Evolutionary conservation across 2,888 invertebrate genomes (phyloP).

Genomic region (Xylocampa areola): DNA sequence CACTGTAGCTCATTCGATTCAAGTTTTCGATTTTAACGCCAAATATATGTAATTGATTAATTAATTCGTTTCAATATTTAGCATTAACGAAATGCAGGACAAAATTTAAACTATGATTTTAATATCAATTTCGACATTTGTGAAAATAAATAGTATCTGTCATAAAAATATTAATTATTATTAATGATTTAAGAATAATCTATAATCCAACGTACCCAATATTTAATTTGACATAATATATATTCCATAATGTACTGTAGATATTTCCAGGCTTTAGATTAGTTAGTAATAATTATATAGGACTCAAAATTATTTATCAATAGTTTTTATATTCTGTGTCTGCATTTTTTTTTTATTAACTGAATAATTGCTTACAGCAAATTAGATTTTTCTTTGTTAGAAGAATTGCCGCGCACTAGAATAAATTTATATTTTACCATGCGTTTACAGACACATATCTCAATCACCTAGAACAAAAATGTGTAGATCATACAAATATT

Average conservation of each 20-base stretch:
- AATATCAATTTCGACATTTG: neutral
- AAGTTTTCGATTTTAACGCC: neutral
- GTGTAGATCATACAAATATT: no score
- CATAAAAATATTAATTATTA: neutral
- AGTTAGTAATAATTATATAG: conserved; percentile 28
- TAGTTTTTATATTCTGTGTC: conserved; percentile 21
- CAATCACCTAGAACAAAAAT: no score
- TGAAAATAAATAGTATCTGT: neutral
- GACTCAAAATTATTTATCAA: conserved; percentile 36
- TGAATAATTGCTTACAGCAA: conserved; percentile 12
- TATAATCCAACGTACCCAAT: conserved; percentile 11
- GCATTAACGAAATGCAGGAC: neutral
- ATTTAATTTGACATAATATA: conserved; percentile 32
- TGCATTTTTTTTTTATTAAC: conserved; percentile 15
- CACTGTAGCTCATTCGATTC: neutral
- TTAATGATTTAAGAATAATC: neutral
- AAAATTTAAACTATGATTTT: no score
- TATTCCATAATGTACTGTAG: conserved; percentile 25
- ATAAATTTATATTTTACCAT: no score
- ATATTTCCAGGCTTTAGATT: conserved; percentile 29
- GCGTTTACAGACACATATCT: no score
- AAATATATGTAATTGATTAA: neutral
- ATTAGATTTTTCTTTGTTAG: no score
- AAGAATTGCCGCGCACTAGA: no score
- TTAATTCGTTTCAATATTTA: neutral